Percentiles rank a stretch among this genome's conserved stretches.
These are phyloP conservation scores for Amphipoea oculea DNA, from an alignment of 2,888 invertebrate genomes.

Conservation along the genomic window DNA sequence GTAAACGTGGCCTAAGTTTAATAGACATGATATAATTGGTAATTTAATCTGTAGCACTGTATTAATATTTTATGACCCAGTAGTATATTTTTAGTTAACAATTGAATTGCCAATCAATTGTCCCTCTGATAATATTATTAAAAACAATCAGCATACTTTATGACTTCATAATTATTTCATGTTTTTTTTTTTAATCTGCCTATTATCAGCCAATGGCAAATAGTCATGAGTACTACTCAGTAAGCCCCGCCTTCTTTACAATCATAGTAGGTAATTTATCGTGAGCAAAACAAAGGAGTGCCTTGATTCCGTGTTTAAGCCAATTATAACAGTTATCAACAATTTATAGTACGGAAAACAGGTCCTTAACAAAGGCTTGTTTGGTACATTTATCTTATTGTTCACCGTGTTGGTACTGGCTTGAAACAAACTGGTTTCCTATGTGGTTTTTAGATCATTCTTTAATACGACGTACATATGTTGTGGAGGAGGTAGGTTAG, in stretches of 20 bases:
- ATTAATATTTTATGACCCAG: conserved; percentile 14
- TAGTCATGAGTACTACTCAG: not conserved
- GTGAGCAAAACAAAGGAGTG: conserved; percentile 51
- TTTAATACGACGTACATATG: not conserved
- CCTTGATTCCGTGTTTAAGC: conserved; percentile 45
- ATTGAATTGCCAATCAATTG: conserved; percentile 9
- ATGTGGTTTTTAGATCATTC: conserved; percentile 14
- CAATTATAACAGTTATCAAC: conserved; percentile 60
- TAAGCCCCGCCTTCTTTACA: conserved; percentile 25
- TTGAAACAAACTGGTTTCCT: conserved; percentile 49
- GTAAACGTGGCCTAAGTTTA: not conserved
- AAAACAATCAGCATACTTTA: conserved; percentile 19
- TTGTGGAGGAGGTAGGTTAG: not conserved
- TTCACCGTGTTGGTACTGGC: conserved; percentile 18
- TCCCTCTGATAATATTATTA: not conserved
- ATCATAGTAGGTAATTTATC: conserved; percentile 34
- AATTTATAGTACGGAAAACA: conserved; percentile 48
- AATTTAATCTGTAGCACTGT: not conserved
- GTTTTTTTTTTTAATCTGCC: not conserved
- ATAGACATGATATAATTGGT: not conserved
- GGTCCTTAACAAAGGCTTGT: conserved; percentile 59
- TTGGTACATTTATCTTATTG: conserved; percentile 49
- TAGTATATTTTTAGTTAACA: not conserved
- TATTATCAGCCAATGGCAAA: conserved; percentile 19
- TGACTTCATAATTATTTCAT: not conserved